Evolutionary conservation across 2,797 vertebrate species (phyloP).

Genomic region (Parambassis ranga): DNA sequence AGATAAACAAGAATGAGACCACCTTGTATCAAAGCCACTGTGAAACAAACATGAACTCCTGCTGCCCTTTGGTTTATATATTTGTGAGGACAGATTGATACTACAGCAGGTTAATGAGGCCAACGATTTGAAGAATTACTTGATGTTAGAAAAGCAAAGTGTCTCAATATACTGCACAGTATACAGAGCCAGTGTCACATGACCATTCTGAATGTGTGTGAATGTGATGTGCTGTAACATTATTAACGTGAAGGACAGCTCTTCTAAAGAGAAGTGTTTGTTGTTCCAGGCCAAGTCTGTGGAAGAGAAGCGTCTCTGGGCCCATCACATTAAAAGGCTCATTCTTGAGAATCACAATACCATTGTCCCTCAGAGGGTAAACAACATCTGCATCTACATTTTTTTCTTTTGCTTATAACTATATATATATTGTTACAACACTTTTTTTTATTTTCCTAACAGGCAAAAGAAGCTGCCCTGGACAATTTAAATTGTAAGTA

Average conservation of each 20-base stretch:
- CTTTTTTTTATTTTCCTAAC: slow-evolving; percentile 20
- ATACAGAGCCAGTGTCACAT: too few species aligned
- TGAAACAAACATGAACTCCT: too few species aligned
- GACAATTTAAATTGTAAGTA: slow-evolving; percentile 92
- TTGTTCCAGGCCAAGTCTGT: slow-evolving; percentile 86
- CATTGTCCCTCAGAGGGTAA: slow-evolving; percentile 90
- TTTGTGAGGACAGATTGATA: too few species aligned
- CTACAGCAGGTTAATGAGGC: too few species aligned
- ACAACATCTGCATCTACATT: not conserved
- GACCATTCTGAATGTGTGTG: not conserved
- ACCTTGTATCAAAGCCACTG: too few species aligned
- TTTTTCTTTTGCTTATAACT: not conserved
- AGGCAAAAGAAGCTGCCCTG: slow-evolving; percentile 93
- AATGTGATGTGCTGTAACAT: not conserved
- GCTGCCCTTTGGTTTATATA: too few species aligned
- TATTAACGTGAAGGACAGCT: not conserved
- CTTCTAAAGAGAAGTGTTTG: not conserved
- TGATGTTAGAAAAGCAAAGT: too few species aligned
- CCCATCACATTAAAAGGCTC: slow-evolving; percentile 95
- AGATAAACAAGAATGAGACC: too few species aligned
- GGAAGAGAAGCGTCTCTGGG: slow-evolving; percentile 93
- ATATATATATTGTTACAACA: not conserved
- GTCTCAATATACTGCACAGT: too few species aligned
- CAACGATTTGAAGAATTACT: too few species aligned
- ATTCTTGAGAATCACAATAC: slow-evolving; percentile 97